Conservation (phyloP, 2,888 invertebrate genomes). For the Camptogramma bilineatum region DNA sequence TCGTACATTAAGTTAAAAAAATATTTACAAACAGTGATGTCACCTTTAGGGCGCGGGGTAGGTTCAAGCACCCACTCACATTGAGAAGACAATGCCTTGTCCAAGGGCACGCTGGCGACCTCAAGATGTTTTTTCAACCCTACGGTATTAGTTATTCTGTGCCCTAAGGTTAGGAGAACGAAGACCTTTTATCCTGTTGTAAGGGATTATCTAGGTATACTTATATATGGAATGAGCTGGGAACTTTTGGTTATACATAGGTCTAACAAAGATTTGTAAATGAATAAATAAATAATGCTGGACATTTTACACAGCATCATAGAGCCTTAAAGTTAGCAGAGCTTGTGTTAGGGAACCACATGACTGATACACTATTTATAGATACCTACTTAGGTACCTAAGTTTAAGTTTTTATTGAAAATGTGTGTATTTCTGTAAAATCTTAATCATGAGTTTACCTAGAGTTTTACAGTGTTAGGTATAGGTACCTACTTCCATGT, state of each 20-base stretch:
- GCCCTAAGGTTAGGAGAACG: conserved; percentile 46
- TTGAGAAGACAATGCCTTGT: conserved; percentile 56
- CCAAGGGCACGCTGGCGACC: conserved; percentile 56
- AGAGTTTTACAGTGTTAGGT: no score
- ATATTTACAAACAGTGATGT: conserved; percentile 44
- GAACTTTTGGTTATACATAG: not conserved
- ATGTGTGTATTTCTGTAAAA: no score
- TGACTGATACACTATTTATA: no score
- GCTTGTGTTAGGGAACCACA: no score
- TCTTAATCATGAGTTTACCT: no score
- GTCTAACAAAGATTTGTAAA: no score
- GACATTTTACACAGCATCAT: no score
- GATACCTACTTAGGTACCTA: no score
- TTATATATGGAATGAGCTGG: not conserved
- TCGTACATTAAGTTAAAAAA: conserved; percentile 26
- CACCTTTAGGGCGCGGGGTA: conserved; percentile 56
- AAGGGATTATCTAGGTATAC: conserved; percentile 17
- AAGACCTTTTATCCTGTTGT: conserved; percentile 44
- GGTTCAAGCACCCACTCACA: conserved; percentile 50
- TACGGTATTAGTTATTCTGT: conserved; percentile 34
- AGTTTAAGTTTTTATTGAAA: no score
- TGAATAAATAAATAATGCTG: no score
- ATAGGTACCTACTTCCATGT: no score
- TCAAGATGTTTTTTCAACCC: conserved; percentile 56
- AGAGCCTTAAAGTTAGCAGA: no score